Conservation (phyloP, 2,797 vertebrate genomes). For the Hypotaenidia philippensis region DNA sequence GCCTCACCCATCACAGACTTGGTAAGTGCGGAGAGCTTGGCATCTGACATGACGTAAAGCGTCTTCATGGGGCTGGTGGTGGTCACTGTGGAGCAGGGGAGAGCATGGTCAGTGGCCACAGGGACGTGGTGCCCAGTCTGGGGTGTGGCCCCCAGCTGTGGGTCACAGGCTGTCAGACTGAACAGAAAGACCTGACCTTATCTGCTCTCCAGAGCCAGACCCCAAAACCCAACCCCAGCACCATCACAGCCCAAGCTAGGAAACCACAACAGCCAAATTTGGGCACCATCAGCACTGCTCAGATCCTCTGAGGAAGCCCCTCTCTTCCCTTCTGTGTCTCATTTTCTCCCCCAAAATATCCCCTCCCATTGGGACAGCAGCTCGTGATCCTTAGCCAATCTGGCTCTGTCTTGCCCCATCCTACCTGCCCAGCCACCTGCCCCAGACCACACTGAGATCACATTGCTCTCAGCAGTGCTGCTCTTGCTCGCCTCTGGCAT, state of each 20-base stretch:
- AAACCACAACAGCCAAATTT: rapidly evolving
- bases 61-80: conserved; percentile 74
- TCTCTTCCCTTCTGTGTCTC: not conserved
- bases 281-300: not conserved
- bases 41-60: conserved; percentile 21
- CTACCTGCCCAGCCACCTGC: not conserved
- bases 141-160: not conserved
- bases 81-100: conserved; percentile 66
- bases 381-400: rapidly evolving
- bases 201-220: rapidly evolving
- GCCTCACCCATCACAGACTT: conserved; percentile 58
- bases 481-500: not conserved
- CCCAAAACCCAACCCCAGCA: not conserved
- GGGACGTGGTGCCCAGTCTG: not conserved
- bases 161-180: not conserved
- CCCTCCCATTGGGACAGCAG: rapidly evolving
- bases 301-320: not conserved
- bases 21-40: conserved; percentile 60
- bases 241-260: not conserved
- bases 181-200: no score
- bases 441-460: not conserved
- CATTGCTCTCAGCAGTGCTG: rapidly evolving
- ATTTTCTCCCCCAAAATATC: not conserved
- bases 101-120: rapidly evolving
- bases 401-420: not conserved